Evolutionary conservation across 2,797 vertebrate species (phyloP), one percentile per base, ranked within the genome.

Genomic region (Tenualosa ilisha): DNA sequence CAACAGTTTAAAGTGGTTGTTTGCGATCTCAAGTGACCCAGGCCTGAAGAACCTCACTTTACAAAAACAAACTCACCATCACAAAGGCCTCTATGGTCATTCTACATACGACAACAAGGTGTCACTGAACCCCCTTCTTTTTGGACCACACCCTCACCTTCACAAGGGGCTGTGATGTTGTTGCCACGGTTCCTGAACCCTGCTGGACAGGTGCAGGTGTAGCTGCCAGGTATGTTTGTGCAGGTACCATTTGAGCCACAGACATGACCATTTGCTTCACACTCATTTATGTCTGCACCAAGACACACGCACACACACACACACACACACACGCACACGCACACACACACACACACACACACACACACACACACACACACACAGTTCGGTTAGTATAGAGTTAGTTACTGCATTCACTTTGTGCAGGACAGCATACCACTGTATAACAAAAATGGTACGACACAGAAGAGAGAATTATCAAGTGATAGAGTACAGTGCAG

Each of bases 351-450:
- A 61, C 59, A 59, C 54, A 59, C 8, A 54, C 61, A 63, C 61
- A 65, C 61, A 65, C 61, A 65, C 61, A 65, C 61, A 26, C 61
- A 65, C 63, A 65, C 63, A 65, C 63, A 65, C 63, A 65, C 9
- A 65, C 8, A 65, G 7, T 53, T 53, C 15, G 15, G 51, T 53
- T 53, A 53, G 51, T 53, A 53, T 15, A 13, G 51, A 3, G 51
- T 53, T 53, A 53, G 51, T 53, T 53, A 9, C 7, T 46, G 7
- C 46, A 46, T 46, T 46, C 4, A 46, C 46, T 46, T 46, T 46
- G 46, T 46, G 46, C 46, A 46, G 46, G 1, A 46, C 46, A 46
- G 7, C 46, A 46, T 46, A 46, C 46, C 46, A 46, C 46, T 4
- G 46, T 46, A 46, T 4, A 46, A 46, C 46, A 46, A 46, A 46